phyloP scores from a whole-genome alignment of 2,113 vertebrate species.

The Nothocercus julius region DNA sequence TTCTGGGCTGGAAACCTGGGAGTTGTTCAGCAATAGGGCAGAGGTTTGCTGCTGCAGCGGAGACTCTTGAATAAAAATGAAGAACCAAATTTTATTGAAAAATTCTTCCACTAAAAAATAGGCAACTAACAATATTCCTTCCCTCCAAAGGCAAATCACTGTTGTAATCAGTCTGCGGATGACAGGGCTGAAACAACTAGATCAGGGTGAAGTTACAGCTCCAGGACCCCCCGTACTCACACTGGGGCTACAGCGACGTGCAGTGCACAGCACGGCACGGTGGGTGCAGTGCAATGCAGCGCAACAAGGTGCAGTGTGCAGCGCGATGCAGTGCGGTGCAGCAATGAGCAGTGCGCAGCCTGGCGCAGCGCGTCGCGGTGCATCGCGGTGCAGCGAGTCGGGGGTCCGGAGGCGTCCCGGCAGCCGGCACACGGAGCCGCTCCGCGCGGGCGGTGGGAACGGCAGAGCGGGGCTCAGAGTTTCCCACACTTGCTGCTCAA shows the following conservation, averaged over 20 bases:
- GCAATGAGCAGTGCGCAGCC: no score
- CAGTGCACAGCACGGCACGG: no score
- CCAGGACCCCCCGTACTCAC: no score
- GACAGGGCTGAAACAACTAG: background rate
- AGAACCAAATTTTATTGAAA: background rate
- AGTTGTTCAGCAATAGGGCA: rapidly evolving
- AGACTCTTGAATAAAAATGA: background rate
- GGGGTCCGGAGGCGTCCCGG: rapidly evolving
- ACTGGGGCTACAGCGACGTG: no score
- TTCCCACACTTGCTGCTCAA: background rate
- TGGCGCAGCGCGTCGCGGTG: no score
- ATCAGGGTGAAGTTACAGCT: background rate
- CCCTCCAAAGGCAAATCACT: rapidly evolving
- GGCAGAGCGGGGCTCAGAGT: rapidly evolving
- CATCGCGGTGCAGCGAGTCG: no score
- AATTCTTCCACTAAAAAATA: background rate
- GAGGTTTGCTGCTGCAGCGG: background rate
- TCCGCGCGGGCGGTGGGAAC: rapidly evolving
- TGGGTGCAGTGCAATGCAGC: no score
- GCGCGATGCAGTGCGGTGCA: no score
- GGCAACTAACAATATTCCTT: background rate
- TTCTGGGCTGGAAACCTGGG: background rate
- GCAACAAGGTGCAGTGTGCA: no score
- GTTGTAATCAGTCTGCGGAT: rapidly evolving
- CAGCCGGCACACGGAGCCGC: background rate